Conservation (phyloP, 2,888 invertebrate species). For the Archaeoteleia sp. region DNA sequence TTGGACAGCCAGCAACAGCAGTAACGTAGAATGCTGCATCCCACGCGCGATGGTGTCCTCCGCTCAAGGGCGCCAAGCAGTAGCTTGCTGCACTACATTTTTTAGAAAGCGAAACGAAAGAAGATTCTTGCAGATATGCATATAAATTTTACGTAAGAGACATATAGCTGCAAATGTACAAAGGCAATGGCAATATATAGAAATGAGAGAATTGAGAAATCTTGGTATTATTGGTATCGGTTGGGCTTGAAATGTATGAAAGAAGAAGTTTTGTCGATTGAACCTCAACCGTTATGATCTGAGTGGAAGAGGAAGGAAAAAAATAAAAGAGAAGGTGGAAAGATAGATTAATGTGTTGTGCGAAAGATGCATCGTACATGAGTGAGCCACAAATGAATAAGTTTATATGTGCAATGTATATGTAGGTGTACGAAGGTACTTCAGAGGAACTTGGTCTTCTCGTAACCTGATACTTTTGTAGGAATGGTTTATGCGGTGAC, state of each 20-base stretch:
- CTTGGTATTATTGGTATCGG: constrained; percentile 42
- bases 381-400: constrained; percentile 29
- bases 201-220: constrained; percentile 43
- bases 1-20: constrained; percentile 57
- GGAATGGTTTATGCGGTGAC: constrained; percentile 74
- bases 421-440: constrained; percentile 38
- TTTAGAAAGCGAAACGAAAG: constrained; percentile 39
- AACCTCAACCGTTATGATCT: background rate
- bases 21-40: constrained; percentile 60
- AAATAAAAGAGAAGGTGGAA: constrained; percentile 20
- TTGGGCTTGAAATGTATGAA: too few species aligned
- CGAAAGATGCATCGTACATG: constrained; percentile 36
- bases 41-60: constrained; percentile 65
- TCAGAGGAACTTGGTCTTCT: constrained; percentile 37
- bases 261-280: too few species aligned
- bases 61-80: constrained; percentile 39
- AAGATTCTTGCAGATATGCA: constrained; percentile 20
- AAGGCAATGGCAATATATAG: constrained; percentile 46
- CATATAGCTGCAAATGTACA: constrained; percentile 50
- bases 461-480: constrained; percentile 53
- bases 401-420: constrained; percentile 31
- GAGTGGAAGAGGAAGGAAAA: background rate
- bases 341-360: constrained; percentile 32
- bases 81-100: constrained; percentile 35
- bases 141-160: constrained; percentile 17